These are phyloP conservation scores for Melinopterus prodromus DNA, from an alignment of 2,888 invertebrate genomes.

Conservation along the genomic window DNA sequence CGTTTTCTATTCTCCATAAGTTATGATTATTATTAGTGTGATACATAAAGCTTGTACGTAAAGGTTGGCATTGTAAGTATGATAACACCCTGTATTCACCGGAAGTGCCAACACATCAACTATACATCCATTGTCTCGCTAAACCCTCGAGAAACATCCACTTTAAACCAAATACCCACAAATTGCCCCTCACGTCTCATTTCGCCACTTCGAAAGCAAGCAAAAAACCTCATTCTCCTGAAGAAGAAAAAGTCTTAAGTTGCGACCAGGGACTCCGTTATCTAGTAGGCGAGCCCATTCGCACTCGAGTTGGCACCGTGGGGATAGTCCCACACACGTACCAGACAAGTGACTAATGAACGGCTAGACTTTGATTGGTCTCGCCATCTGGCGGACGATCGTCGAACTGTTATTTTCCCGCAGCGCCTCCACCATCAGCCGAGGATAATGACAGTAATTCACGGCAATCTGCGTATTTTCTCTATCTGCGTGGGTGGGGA, in stretches of 20 bases:
- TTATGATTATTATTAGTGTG: no score
- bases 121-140: no score
- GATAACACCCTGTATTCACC: no score
- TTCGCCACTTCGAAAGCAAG: background rate
- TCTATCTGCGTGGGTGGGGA: background rate
- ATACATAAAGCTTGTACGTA: no score
- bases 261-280: background rate
- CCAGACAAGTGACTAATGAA: background rate
- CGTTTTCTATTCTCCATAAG: no score
- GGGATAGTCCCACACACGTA: background rate
- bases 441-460: slow-evolving; percentile 4
- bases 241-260: background rate
- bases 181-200: background rate
- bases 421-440: background rate
- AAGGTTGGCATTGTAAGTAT: no score
- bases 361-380: background rate
- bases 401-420: background rate
- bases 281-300: background rate
- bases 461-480: background rate
- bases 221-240: background rate
- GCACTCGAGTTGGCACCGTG: background rate
- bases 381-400: background rate
- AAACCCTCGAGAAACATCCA: background rate
- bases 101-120: no score
- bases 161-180: background rate